phyloP scores from a whole-genome alignment of 64 coral and sea anemone species.

The Astreopora myriophthalma region DNA sequence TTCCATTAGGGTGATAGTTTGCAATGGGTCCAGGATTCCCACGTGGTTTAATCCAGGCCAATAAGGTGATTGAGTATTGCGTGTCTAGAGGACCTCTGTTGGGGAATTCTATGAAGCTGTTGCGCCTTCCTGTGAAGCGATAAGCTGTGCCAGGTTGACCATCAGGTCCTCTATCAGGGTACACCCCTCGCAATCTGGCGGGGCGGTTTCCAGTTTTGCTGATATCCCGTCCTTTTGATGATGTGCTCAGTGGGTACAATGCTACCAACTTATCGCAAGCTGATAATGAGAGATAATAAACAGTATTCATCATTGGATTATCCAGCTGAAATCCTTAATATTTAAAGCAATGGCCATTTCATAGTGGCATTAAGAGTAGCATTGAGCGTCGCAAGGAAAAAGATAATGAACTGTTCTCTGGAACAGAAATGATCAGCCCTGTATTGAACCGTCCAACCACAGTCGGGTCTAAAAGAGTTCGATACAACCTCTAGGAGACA shows the following conservation, averaged over 20 bases:
- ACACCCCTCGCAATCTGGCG: conserved; percentile 43
- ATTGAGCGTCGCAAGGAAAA: too few relatives aligned
- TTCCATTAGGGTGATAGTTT: conserved; percentile 89
- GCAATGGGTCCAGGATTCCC: conserved; percentile 74
- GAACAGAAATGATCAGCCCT: too few relatives aligned
- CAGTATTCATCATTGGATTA: not conserved
- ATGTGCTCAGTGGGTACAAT: conserved; percentile 68
- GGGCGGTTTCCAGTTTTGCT: conserved; percentile 48
- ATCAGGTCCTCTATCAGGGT: conserved; percentile 49
- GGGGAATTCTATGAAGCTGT: conserved; percentile 78
- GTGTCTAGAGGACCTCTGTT: conserved; percentile 76
- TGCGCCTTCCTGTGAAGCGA: conserved; percentile 59
- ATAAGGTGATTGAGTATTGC: conserved; percentile 80
- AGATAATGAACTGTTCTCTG: too few relatives aligned
- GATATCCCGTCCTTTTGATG: conserved; percentile 48
- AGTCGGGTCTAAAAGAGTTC: too few relatives aligned
- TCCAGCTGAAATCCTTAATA: not conserved
- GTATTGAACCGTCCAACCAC: too few relatives aligned
- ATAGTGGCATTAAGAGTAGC: too few relatives aligned
- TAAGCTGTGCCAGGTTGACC: conserved; percentile 50
- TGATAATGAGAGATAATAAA: not conserved
- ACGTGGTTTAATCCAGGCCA: conserved; percentile 74
- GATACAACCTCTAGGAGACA: too few relatives aligned
- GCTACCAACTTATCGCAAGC: conserved; percentile 54
- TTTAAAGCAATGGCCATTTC: too few relatives aligned